Conservation (phyloP, 2,888 invertebrate genomes). For the Dexiosoma caninum region DNA sequence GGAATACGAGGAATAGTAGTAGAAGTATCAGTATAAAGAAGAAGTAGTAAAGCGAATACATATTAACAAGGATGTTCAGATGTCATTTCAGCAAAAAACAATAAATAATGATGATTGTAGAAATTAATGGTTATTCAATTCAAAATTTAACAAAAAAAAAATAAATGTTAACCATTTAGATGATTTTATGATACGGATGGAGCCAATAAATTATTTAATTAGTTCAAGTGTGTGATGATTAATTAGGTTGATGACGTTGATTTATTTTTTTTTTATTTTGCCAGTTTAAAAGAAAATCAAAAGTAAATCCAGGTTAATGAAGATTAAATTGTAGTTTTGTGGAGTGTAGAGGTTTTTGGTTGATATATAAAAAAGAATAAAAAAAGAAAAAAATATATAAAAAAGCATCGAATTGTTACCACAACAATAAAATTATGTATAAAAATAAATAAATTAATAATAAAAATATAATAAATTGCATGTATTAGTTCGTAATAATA, state of each 20-base stretch:
- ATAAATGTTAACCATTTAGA: neutral
- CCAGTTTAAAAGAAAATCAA: slow-evolving; percentile 37
- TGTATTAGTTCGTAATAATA: slow-evolving; percentile 1
- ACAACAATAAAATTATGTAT: slow-evolving; percentile 59
- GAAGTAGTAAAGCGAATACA: slow-evolving; percentile 56
- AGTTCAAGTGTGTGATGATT: slow-evolving; percentile 18
- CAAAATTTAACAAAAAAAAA: neutral
- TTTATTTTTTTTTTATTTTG: too few species aligned
- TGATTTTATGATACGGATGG: neutral
- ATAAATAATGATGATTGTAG: neutral
- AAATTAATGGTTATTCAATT: neutral
- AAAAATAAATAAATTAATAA: slow-evolving; percentile 20
- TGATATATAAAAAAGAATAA: slow-evolving; percentile 42
- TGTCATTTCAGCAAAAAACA: neutral
- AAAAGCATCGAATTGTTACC: slow-evolving; percentile 63
- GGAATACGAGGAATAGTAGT: slow-evolving; percentile 42
- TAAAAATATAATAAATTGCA: neutral
- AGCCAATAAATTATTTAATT: slow-evolving; percentile 7
- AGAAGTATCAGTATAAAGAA: slow-evolving; percentile 43
- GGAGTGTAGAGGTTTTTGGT: slow-evolving; percentile 40
- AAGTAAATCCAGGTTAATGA: slow-evolving; percentile 54
- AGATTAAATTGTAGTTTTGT: slow-evolving; percentile 41
- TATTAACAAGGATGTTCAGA: slow-evolving; percentile 46
- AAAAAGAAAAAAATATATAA: slow-evolving; percentile 40
- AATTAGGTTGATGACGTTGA: slow-evolving; percentile 21